Evolutionary conservation across 2,888 invertebrate genomes (phyloP).

Genomic region (Xestoiulus laeticollis): DNA sequence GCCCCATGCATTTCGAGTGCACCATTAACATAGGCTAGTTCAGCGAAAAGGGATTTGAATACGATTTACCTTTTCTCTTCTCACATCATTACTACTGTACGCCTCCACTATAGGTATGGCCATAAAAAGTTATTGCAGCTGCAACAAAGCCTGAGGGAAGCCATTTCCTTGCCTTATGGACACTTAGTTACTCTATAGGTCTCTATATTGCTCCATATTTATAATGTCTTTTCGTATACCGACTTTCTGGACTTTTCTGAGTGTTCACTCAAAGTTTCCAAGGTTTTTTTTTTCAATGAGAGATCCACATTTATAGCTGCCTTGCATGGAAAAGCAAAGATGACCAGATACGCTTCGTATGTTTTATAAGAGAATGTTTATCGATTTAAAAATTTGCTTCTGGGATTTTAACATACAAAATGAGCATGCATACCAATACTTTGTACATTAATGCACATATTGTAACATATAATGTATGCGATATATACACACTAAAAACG

Average conservation of each 20-base stretch:
- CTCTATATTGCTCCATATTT: conserved; percentile 24
- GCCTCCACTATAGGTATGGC: background rate
- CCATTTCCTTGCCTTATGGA: conserved; percentile 39
- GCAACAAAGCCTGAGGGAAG: conserved; percentile 45
- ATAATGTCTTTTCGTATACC: background rate
- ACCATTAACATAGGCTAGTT: conserved; percentile 45
- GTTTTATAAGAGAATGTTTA: too few relatives aligned
- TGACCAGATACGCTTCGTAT: too few relatives aligned
- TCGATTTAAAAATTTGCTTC: too few relatives aligned
- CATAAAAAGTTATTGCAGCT: conserved; percentile 45
- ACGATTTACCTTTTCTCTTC: conserved; percentile 46
- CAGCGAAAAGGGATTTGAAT: conserved; percentile 44
- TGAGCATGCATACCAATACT: too few relatives aligned
- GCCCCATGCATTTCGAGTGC: background rate
- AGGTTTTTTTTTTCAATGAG: background rate
- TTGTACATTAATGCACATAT: too few relatives aligned
- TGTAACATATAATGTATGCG: too few relatives aligned
- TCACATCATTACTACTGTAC: conserved; percentile 42
- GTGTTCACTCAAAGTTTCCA: background rate
- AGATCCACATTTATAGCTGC: background rate
- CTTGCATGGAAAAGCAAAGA: background rate
- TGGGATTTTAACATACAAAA: too few relatives aligned
- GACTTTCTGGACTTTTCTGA: conserved; percentile 20
- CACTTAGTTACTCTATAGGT: conserved; percentile 38
- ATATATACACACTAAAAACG: too few relatives aligned